Conservation (phyloP, 2,113 vertebrate species). For the Cephalopholis sonnerati region DNA sequence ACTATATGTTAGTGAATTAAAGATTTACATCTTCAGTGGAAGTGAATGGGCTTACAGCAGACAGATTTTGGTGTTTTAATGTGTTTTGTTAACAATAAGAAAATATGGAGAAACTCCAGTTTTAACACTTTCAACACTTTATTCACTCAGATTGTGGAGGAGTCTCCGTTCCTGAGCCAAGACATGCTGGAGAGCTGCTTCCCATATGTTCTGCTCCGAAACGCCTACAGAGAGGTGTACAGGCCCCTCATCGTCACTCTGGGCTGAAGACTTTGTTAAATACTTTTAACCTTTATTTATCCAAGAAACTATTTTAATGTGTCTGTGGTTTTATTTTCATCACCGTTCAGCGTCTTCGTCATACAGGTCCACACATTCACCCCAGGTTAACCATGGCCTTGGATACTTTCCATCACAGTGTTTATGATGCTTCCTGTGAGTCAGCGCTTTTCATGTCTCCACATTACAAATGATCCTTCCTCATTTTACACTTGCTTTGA, state of each 20-base stretch:
- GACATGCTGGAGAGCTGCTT: constrained; percentile 95
- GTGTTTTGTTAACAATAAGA: not conserved
- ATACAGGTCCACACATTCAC: not conserved
- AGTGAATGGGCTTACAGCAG: not conserved
- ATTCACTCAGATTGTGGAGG: constrained; percentile 88
- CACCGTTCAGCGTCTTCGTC: not conserved
- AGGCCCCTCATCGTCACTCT: constrained; percentile 78
- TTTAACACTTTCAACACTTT: constrained; percentile 3
- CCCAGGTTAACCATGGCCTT: not conserved
- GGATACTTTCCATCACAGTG: not conserved
- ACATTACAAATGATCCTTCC: not conserved
- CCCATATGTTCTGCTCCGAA: constrained; percentile 92
- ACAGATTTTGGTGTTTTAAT: not conserved
- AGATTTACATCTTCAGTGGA: not conserved
- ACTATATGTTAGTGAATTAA: not conserved
- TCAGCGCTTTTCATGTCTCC: not conserved
- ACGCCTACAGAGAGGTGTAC: constrained; percentile 92
- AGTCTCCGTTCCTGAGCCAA: constrained; percentile 91
- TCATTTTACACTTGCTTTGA: not conserved
- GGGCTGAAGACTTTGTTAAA: constrained; percentile 63
- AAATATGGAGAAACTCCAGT: not conserved
- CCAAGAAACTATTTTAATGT: constrained; percentile 11
- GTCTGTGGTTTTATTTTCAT: not conserved
- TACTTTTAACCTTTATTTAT: constrained; percentile 7
- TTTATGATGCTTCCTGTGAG: not conserved